These are phyloP conservation scores for Chascanopsetta lugubris DNA, from an alignment of 2,113 vertebrate species.

Conservation along the genomic window DNA sequence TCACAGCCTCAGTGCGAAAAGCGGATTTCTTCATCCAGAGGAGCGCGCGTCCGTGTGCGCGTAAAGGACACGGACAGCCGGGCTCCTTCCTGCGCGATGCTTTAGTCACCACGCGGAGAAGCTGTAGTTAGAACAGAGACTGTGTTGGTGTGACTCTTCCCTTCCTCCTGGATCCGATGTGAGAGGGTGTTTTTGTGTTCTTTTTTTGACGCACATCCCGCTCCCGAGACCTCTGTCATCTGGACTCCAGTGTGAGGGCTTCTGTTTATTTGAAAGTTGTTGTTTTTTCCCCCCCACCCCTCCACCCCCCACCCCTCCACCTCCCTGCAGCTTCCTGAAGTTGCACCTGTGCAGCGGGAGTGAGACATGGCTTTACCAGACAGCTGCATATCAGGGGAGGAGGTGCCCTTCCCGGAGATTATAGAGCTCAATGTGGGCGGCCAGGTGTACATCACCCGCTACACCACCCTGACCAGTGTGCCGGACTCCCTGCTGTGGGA, in stretches of 20 bases:
- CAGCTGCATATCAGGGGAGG: conserved; percentile 79
- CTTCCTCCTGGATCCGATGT: conserved; percentile 3
- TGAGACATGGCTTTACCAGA: conserved; percentile 88
- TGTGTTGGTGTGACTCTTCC: not conserved
- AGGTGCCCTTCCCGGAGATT: conserved; percentile 88
- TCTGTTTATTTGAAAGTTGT: too few relatives aligned
- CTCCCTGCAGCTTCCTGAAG: conserved; percentile 26
- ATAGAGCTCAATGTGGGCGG: conserved; percentile 95
- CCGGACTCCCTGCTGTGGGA: conserved; percentile 90
- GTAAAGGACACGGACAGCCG: conserved; percentile 46
- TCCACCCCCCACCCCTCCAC: conserved; percentile 17
- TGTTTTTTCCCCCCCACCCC: too few relatives aligned
- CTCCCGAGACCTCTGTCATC: conserved; percentile 16
- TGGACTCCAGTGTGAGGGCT: too few relatives aligned
- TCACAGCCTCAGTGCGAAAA: conserved; percentile 33
- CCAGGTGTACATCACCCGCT: conserved; percentile 94
- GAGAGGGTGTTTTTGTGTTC: not conserved
- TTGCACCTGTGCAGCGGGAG: conserved; percentile 23
- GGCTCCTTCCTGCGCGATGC: conserved; percentile 28
- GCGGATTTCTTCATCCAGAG: conserved; percentile 24
- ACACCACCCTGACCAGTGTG: conserved; percentile 88
- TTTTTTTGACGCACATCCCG: conserved; percentile 15
- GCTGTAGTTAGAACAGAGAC: conserved; percentile 54
- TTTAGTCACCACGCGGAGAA: conserved; percentile 32
- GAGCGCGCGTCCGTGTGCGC: conserved; percentile 21